Conservation (phyloP, 1,140 invertebrate genomes). For the Trachymyrmex cornetzi region DNA sequence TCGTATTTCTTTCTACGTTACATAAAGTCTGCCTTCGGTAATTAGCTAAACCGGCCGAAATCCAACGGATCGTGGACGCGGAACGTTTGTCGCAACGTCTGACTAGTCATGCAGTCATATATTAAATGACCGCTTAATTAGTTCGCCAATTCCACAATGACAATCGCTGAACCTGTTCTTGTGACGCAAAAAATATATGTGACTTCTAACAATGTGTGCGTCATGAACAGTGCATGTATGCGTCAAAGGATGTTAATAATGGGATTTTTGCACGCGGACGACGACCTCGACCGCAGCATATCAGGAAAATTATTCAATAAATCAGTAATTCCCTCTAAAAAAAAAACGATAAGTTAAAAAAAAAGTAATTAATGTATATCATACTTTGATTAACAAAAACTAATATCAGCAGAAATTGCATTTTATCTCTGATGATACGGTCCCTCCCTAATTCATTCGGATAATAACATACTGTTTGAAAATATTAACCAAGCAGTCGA, state of each 20-base stretch:
- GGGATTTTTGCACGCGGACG: background rate
- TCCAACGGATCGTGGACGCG: constrained; percentile 38
- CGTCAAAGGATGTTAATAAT: background rate
- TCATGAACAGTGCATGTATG: background rate
- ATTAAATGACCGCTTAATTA: constrained; percentile 65
- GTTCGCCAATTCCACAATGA: constrained; percentile 60
- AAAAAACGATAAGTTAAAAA: background rate
- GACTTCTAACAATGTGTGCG: constrained; percentile 39
- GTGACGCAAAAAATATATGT: constrained; percentile 13
- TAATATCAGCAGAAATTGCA: background rate
- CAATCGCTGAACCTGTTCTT: constrained; percentile 34
- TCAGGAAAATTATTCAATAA: constrained; percentile 1
- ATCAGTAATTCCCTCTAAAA: background rate
- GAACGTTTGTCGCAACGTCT: background rate
- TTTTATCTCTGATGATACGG: background rate
- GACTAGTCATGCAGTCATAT: constrained; percentile 18
- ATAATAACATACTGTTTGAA: constrained; percentile 17
- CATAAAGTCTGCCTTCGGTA: constrained; percentile 61
- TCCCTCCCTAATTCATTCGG: background rate
- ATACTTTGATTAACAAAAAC: background rate
- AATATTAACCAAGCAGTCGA: background rate
- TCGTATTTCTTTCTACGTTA: constrained; percentile 22
- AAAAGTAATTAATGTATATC: background rate
- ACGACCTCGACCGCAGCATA: background rate
- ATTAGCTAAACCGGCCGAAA: constrained; percentile 64